A percentile compares a stretch with the other conserved stretches of the same genome.
These are phyloP conservation scores for Tenualosa thibaudeaui DNA, from an alignment of 2,797 vertebrate species.

Conservation along the genomic window DNA sequence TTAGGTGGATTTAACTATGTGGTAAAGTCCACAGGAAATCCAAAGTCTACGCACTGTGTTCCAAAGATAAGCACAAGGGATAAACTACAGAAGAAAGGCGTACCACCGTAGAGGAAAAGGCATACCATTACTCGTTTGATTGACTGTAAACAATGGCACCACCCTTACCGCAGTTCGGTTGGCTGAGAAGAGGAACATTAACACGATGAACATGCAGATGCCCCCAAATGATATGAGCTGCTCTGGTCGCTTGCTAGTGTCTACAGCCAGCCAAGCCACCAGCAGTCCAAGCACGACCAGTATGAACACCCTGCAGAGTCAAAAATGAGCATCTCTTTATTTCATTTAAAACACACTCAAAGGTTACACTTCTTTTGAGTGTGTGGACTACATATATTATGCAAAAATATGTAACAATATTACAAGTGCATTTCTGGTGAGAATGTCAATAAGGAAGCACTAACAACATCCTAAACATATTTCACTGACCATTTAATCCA, in stretches of 20 bases:
- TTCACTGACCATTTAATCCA: constrained; percentile 90
- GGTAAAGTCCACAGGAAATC: constrained; percentile 52
- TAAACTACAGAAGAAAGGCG: constrained; percentile 16
- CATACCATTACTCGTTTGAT: neutral
- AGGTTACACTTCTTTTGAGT: neutral
- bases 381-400: too few relatives aligned
- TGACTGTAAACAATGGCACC: neutral
- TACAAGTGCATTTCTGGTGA: neutral
- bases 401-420: neutral
- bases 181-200: constrained; percentile 84
- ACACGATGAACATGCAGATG: constrained; percentile 77
- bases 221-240: constrained; percentile 91
- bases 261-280: constrained; percentile 80
- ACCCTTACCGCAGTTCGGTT: constrained; percentile 76
- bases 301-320: constrained; percentile 77
- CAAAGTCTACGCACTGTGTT: constrained; percentile 55
- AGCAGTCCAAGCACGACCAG: constrained; percentile 71
- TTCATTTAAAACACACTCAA: neutral
- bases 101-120: constrained; percentile 28
- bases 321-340: neutral
- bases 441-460: neutral
- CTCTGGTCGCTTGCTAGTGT: constrained; percentile 78
- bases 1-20: constrained; percentile 9
- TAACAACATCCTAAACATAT: neutral
- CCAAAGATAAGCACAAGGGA: constrained; percentile 54